Evolutionary conservation across 2,113 vertebrate species (phyloP).

Genomic region (Hystrix brachyura): DNA sequence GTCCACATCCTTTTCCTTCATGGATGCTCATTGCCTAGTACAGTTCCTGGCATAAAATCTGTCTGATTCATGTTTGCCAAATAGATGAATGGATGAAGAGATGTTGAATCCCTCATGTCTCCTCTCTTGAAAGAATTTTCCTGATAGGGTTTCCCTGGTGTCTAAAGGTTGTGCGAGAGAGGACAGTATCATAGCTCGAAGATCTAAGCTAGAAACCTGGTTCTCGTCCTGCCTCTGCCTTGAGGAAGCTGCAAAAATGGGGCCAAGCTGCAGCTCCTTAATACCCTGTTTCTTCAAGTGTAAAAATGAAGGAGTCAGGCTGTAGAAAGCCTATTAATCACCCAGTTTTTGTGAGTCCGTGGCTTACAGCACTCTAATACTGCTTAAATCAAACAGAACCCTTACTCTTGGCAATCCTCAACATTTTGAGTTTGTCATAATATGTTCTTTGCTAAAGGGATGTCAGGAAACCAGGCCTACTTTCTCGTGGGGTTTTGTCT

Average conservation of each 20-base stretch:
- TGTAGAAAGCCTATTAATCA: slow-evolving; percentile 52
- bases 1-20: background rate
- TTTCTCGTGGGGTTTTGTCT: background rate
- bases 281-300: slow-evolving; percentile 20
- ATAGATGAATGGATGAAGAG: background rate
- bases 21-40: background rate
- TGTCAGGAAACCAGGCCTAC: slow-evolving; percentile 33
- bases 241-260: background rate
- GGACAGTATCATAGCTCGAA: background rate
- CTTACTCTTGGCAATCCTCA: background rate
- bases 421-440: slow-evolving; percentile 62
- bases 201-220: background rate
- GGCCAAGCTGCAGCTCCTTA: background rate
- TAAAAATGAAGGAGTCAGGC: slow-evolving; percentile 47
- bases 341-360: background rate
- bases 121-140: background rate
- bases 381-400: slow-evolving; percentile 51
- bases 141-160: background rate
- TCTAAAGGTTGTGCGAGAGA: background rate
- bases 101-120: background rate
- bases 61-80: background rate
- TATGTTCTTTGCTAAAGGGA: slow-evolving; percentile 55
- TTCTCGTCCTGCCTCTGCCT: background rate
- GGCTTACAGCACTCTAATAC: slow-evolving; percentile 40
- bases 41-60: slow-evolving; percentile 22